These are phyloP conservation scores for Spilogale gracilis DNA, from an alignment of 2,113 vertebrate species.

Conservation along the genomic window DNA sequence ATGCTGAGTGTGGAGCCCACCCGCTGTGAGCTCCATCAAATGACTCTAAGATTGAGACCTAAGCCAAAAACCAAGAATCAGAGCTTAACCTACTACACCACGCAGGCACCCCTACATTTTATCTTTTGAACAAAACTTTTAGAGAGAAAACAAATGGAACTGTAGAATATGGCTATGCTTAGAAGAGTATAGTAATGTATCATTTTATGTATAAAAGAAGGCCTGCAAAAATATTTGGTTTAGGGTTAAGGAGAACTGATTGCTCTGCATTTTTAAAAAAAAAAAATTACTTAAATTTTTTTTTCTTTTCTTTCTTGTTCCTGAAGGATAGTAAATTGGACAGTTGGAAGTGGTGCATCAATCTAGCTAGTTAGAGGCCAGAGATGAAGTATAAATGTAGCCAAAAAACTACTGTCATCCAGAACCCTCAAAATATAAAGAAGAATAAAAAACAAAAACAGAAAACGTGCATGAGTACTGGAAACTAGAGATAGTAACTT, in stretches of 20 bases:
- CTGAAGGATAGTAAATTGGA: background rate
- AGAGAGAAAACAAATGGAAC: background rate
- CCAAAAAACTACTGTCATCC: background rate
- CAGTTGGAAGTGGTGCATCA: background rate
- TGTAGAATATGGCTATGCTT: background rate
- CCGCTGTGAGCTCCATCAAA: accelerated
- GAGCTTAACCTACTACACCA: background rate
- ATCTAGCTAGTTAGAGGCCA: background rate
- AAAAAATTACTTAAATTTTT: background rate
- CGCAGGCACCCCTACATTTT: background rate
- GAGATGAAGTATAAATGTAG: background rate
- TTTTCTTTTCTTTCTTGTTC: background rate
- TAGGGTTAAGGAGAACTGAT: background rate
- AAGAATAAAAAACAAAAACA: background rate
- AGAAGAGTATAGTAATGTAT: background rate
- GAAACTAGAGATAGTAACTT: background rate
- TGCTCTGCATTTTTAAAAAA: background rate
- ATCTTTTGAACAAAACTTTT: background rate
- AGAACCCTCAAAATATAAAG: background rate
- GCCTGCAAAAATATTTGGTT: background rate
- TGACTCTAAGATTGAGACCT: background rate
- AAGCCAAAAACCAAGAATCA: background rate
- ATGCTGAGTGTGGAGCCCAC: background rate
- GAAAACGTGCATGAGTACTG: background rate
- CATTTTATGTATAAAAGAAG: background rate